These are phyloP conservation scores for Elmis aenea DNA, from an alignment of 2,888 invertebrate species.

Conservation along the genomic window DNA sequence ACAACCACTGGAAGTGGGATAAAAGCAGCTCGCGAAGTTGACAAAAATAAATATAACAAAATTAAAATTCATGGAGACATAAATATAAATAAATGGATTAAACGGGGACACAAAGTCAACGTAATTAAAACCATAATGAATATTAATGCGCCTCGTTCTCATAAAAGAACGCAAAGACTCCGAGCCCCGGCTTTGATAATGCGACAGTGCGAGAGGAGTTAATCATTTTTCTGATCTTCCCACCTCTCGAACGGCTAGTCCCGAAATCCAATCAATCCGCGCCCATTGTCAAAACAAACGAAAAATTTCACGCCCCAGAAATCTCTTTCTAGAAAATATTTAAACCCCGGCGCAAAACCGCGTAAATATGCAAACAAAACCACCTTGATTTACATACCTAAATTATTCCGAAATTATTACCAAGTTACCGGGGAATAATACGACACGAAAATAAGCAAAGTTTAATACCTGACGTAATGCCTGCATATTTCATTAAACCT, in stretches of 20 bases:
- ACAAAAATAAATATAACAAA: conserved; percentile 28
- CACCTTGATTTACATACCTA: conserved; percentile 19
- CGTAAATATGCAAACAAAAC: conserved; percentile 17
- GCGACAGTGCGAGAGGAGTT: conserved; percentile 14
- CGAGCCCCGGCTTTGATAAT: conserved; percentile 13
- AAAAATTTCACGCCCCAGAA: too few relatives aligned
- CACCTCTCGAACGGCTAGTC: too few relatives aligned
- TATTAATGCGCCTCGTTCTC: conserved; percentile 28
- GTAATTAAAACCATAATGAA: conserved; percentile 36
- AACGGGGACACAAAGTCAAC: conserved; percentile 31
- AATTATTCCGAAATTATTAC: conserved; percentile 21
- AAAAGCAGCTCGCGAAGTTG: conserved; percentile 11
- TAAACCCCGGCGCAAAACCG: too few relatives aligned
- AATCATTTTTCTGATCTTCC: too few relatives aligned
- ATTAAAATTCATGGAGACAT: conserved; percentile 36
- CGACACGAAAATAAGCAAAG: conserved; percentile 20
- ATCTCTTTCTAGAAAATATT: too few relatives aligned
- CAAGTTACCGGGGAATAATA: conserved; percentile 20
- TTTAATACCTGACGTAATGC: conserved; percentile 17
- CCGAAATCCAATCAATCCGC: too few relatives aligned
- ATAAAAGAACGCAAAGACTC: conserved; percentile 19
- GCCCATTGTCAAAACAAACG: too few relatives aligned
- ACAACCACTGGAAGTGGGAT: conserved; percentile 1
- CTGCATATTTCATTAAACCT: conserved; percentile 18
- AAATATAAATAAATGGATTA: conserved; percentile 36